Base-by-base conservation (phyloP, 2,797 vertebrate genomes). In the Hafferia zeledoni region DNA sequence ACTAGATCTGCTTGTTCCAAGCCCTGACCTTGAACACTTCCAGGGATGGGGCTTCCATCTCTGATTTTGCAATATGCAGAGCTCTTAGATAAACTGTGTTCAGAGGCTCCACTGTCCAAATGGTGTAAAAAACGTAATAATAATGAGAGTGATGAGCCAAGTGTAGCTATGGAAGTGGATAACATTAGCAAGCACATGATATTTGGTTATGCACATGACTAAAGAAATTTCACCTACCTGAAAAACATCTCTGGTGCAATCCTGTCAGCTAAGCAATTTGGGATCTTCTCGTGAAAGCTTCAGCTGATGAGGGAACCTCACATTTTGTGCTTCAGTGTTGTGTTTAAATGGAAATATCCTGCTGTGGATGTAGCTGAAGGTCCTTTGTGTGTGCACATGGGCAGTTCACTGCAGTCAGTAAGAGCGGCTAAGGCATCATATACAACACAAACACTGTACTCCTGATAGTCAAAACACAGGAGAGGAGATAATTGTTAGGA, bases 291-390 rank as follows among this genome's bases (percentile, higher is more conserved):
- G 27, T 24, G 23, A 53, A 78, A 41, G 6, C 6, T 60, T 56
- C 33, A 57, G 17, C 35, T 28, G n/a, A 13, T 14, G 8, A 41
- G 4, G 2, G 2, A 13, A 16, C 3, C 41, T 76, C 7, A 22
- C 0, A 0, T 43, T 82, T 46, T 49, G 4, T 53, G 53, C 12
- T 30, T 31, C n/a, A 52, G 41, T 43, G 30, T 1, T 69, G 15
- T 8, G 1, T 61, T 79, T 61, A 82, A 82, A 39, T 50, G 17
- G 22, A 87, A 67, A 55, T n/a, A 86, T 10, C 4, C 11, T 10
- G 11, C 24, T 7, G 24, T 2, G 5, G 4, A 5, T 27, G 13
- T 17, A 69, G 31, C 16, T 9, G 5, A 35, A 37, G 44, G 28
- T 33, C 30, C 25, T 80, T 59, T 46, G 16, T 60, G 31, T 31